Evolutionary conservation across 2,888 invertebrate species (phyloP), one percentile per base, ranked within the genome.

Genomic region (Drosophila mayaguana): DNA sequence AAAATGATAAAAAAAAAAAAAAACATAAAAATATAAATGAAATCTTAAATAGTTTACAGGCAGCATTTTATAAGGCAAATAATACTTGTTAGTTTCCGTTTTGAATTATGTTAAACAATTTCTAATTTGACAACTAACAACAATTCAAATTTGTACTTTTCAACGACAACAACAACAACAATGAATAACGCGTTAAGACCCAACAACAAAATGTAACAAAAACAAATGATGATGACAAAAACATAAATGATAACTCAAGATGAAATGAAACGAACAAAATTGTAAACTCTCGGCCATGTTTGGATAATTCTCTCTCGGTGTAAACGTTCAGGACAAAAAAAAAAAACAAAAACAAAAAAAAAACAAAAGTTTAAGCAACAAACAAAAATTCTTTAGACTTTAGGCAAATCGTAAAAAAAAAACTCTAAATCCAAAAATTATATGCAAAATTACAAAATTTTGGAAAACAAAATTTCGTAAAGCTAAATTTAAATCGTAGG

Each of bases 291-390:
- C 91, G 92, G 92, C 92, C 92, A 91, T 87, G 90, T 92, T 92
- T 92, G 92, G 92, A 91, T 92, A 92, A 92, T 91, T 91, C 78
- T 89, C 91, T 92, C 92, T 92, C 91, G 92, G 92, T 91, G 91
- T 91, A 91, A 88, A 50, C 82, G 83, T 92, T 91, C 89, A 91
- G 91, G 91, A 90, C 91, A 91, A 91, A 80, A 87, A 81, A 86
- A 78, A 73, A 78, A 75, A 77, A 73, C 64, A 71, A 72, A 80
- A 72, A 75, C 56, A 68, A 71, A 77, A 79, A 66, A 76, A 62
- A 56, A 75, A 78, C 38, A 59, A 53, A 63, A 63, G 69, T 7
- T 32, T 12, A 32, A 18, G 6, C 6, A 76, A 60, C 59, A 78
- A 80, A 63, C 40, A 65, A 66, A 72, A 76, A 63, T 69, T 73